Base-by-base conservation (phyloP, 2,113 vertebrate genomes). In the Nansenia antarctica region DNA sequence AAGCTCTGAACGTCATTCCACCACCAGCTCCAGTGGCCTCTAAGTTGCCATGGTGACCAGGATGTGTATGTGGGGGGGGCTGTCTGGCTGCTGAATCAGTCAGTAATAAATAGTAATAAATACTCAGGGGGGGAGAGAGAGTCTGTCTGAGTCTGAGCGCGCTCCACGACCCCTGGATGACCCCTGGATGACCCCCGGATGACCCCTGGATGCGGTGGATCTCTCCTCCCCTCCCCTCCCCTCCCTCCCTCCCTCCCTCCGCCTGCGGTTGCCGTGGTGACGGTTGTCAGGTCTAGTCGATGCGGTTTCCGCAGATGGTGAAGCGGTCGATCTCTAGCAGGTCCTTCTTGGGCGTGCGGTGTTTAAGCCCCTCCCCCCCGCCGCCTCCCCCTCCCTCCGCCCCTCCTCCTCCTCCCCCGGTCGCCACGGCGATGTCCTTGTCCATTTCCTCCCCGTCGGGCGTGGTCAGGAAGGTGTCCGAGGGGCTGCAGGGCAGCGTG, bases 271-370 rank as follows among this genome's bases (percentile, higher is more conserved):
- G 2, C 65, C 35, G 6, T 52, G 12, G 52, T 75, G 5, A 24
- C 18, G 29, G 27, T 31, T 8, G 42, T 45, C 31, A 34, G 3
- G 27, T 20, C n/a, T 12, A 99, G 94, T 99, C 96, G 83, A 99
- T 99, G 59, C 96, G 91, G 90, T 98, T 99, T 82, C 97, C 97
- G 62, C 97, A 99, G 84, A 99, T 99, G 75, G 97, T 99, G 90
- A 99, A 99, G 85, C 97, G 95, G 90, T 99, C 97, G 79, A 99
- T 98, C 83, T 99, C 97, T 81, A 99, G 63, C 85, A 99, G 90
- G 79, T 99, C 96, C 87, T 97, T 98, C 87, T 98, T 98, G 65
- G 94, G 90, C 18, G 95, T 91, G 85, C 92, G 92, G 81, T 92
- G 93, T 83, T 93, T 93, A 31, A 95, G 85, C 62, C 94, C 94